Percentiles rank a stretch among this genome's conserved stretches.
These are phyloP conservation scores for Acanthiza pusilla DNA, from an alignment of 2,797 vertebrate species.

Conservation along the genomic window DNA sequence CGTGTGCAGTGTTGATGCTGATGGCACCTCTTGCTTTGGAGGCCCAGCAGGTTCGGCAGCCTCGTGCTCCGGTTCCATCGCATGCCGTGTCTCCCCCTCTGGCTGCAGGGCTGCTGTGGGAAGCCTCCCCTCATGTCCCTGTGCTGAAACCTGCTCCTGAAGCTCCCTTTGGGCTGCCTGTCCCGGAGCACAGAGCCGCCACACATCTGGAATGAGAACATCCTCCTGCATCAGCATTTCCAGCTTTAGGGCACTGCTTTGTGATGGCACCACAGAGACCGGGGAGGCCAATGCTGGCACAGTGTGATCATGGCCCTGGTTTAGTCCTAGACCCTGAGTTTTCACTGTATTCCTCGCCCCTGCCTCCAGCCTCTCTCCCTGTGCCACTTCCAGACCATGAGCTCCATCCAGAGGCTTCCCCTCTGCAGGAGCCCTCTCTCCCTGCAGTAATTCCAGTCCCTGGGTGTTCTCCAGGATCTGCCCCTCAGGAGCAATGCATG, in stretches of 20 bases:
- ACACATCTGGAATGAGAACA: conserved; percentile 49
- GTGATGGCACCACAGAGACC: rapidly evolving
- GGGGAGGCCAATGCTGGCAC: rapidly evolving
- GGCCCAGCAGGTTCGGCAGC: not conserved
- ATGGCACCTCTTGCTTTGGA: not conserved
- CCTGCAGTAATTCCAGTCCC: not conserved
- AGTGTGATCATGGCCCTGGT: not conserved
- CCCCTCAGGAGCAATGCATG: not conserved
- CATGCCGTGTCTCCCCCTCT: not conserved
- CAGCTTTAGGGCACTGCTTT: not conserved
- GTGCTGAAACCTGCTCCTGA: not conserved
- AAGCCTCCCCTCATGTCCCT: not conserved
- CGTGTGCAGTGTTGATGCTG: not conserved
- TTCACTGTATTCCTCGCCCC: rapidly evolving
- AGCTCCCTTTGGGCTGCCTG: conserved; percentile 2
- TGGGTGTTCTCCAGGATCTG: not conserved
- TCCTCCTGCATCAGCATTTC: not conserved
- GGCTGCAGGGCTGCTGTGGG: not conserved
- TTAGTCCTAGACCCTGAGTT: not conserved
- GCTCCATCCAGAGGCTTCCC: not conserved
- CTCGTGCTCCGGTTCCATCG: not conserved
- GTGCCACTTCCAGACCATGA: not conserved
- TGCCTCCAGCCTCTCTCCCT: not conserved
- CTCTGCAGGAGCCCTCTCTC: not conserved
- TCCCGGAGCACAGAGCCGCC: not conserved